Percentiles rank a stretch among this genome's conserved stretches.
These are phyloP conservation scores for Apocheima hispidaria DNA, from an alignment of 2,888 invertebrate genomes.

Conservation along the genomic window DNA sequence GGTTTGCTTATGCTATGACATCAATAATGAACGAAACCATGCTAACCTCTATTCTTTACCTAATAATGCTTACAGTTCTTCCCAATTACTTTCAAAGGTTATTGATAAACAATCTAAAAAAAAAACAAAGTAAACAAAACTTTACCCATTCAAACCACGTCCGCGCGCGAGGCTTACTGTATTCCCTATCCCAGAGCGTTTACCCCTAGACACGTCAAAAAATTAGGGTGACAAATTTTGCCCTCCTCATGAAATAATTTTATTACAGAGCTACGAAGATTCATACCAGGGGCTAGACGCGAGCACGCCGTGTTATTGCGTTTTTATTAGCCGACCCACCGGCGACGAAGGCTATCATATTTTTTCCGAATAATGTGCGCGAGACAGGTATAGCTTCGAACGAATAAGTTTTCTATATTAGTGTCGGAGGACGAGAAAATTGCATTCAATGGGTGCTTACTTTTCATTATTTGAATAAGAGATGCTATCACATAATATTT, in stretches of 20 bases:
- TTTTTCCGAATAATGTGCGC: constrained; percentile 69
- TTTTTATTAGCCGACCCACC: constrained; percentile 74
- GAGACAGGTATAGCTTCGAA: constrained; percentile 59
- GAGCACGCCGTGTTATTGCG: constrained; percentile 73
- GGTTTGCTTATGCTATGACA: constrained; percentile 26
- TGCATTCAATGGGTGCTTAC: constrained; percentile 31
- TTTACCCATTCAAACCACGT: constrained; percentile 25
- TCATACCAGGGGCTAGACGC: constrained; percentile 65
- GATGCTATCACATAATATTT: constrained; percentile 12
- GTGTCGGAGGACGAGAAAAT: constrained; percentile 36
- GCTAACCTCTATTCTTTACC: background rate
- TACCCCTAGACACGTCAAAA: constrained; percentile 52
- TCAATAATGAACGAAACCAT: constrained; percentile 6
- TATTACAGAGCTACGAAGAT: constrained; percentile 73
- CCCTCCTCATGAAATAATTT: constrained; percentile 76
- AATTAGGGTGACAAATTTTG: constrained; percentile 75
- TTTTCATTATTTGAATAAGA: constrained; percentile 21
- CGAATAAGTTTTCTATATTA: constrained; percentile 64
- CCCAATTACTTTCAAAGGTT: background rate
- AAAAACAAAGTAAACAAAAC: constrained; percentile 16
- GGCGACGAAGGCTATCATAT: constrained; percentile 67
- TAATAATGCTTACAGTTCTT: background rate
- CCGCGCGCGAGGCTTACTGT: constrained; percentile 16
- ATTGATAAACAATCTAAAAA: background rate
- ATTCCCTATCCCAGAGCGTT: constrained; percentile 31